These are phyloP conservation scores for Pseudomyrmex flavicornis DNA, from an alignment of 1,140 invertebrate species.

Conservation along the genomic window DNA sequence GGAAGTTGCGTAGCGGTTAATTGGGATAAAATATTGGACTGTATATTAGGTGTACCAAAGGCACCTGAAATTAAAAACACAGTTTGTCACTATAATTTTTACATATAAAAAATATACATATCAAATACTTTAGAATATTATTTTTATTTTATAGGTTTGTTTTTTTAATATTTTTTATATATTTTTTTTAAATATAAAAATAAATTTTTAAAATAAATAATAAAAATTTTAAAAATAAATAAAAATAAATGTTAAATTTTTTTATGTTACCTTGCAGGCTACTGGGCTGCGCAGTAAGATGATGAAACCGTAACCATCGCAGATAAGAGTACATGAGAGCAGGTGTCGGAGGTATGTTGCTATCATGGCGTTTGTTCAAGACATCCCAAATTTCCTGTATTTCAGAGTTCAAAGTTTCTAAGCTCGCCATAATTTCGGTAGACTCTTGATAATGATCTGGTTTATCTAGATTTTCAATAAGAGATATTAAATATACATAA, in stretches of 20 bases:
- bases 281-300: constrained; percentile 77
- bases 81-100: background rate
- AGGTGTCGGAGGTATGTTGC: constrained; percentile 85
- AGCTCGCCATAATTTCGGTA: constrained; percentile 89
- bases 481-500: constrained; percentile 29
- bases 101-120: too few relatives aligned
- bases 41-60: constrained; percentile 83
- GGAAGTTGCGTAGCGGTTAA: constrained; percentile 78
- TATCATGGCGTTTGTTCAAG: constrained; percentile 87
- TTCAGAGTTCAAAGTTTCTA: constrained; percentile 90
- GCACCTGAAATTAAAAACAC: constrained; percentile 64
- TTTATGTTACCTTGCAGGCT: constrained; percentile 76
- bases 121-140: too few relatives aligned
- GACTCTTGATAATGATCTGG: constrained; percentile 87
- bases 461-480: constrained; percentile 74
- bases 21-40: constrained; percentile 83
- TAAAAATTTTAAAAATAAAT: too few relatives aligned
- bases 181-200: background rate
- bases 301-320: constrained; percentile 86
- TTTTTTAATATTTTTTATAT: too few relatives aligned
- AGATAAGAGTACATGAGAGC: constrained; percentile 87
- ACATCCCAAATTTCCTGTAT: constrained; percentile 90
- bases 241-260: too few relatives aligned
- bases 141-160: too few relatives aligned
- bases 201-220: too few relatives aligned